A percentile compares a stretch with the other conserved stretches of the same genome.
Conservation (phyloP, 2,797 vertebrate genomes). For the Sebastes paucispinis region DNA sequence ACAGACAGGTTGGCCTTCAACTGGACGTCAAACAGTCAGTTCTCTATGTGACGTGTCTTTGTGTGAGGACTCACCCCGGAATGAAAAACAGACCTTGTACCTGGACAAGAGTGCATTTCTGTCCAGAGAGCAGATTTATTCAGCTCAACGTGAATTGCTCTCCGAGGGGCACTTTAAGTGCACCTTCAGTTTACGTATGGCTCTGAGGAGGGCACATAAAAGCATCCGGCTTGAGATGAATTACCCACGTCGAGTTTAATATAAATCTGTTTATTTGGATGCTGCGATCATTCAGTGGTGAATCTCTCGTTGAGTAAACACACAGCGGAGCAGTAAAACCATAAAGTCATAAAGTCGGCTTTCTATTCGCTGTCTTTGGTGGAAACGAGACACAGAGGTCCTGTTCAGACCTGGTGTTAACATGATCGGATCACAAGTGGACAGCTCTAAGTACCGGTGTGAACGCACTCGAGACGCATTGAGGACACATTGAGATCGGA, state of each 20-base stretch:
- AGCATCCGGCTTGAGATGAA: slow-evolving; percentile 33
- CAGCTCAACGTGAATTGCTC: slow-evolving; percentile 31
- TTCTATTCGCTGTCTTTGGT: not conserved
- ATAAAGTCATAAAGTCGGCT: not conserved
- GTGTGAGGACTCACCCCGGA: not conserved
- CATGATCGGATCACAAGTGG: too few relatives aligned
- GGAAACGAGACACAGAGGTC: not conserved
- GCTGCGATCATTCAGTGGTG: not conserved
- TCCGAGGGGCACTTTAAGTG: slow-evolving; percentile 29
- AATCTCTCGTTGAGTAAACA: slow-evolving; percentile 22
- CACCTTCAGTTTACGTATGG: slow-evolving; percentile 28
- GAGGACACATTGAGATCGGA: too few relatives aligned
- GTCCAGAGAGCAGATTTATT: slow-evolving; percentile 25
- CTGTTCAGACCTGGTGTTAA: too few relatives aligned
- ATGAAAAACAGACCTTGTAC: slow-evolving; percentile 1
- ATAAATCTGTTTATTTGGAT: slow-evolving; percentile 26
- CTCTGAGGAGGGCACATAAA: slow-evolving; percentile 27
- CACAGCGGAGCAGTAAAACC: not conserved
- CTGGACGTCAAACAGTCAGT: slow-evolving; percentile 1
- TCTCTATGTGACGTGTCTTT: not conserved
- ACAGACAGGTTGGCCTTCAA: slow-evolving; percentile 1
- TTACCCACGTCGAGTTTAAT: slow-evolving; percentile 15
- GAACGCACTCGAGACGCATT: too few relatives aligned
- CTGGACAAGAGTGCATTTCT: not conserved
- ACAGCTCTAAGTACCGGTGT: too few relatives aligned